phyloP scores from a whole-genome alignment of 92 coral and sea anemone species.

The Meandrina meandrites region DNA sequence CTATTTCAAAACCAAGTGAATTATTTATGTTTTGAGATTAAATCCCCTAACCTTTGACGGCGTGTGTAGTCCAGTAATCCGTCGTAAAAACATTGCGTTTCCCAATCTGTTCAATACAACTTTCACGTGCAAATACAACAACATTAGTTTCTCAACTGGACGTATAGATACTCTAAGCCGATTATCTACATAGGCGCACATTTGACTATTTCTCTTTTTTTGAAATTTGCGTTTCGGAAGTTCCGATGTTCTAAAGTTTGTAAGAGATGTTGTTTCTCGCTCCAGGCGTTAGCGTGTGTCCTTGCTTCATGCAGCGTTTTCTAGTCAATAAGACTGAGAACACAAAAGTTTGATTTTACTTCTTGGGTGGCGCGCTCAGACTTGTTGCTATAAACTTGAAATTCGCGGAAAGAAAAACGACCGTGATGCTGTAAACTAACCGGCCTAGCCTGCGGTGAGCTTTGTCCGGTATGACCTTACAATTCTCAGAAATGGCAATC shows the following conservation, averaged over 20 bases:
- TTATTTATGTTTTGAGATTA: neutral
- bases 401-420: neutral
- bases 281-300: neutral
- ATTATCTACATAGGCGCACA: neutral
- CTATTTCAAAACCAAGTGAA: neutral
- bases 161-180: neutral
- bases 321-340: neutral
- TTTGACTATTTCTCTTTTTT: neutral
- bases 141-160: neutral
- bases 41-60: neutral
- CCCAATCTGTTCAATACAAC: neutral
- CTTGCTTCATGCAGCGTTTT: neutral
- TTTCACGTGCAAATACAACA: neutral
- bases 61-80: neutral
- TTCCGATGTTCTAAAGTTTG: neutral
- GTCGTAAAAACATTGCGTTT: neutral
- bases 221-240: neutral
- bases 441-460: neutral
- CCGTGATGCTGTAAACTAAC: neutral
- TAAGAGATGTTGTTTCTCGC: neutral
- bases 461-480: neutral
- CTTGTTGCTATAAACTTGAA: neutral
- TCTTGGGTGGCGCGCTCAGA: constrained; percentile 20
- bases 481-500: neutral
- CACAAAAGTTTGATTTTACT: neutral